A percentile compares a stretch with the other conserved stretches of the same genome.
phyloP scores from a whole-genome alignment of 2,113 vertebrate genomes.

The Leucopsar rothschildi region DNA sequence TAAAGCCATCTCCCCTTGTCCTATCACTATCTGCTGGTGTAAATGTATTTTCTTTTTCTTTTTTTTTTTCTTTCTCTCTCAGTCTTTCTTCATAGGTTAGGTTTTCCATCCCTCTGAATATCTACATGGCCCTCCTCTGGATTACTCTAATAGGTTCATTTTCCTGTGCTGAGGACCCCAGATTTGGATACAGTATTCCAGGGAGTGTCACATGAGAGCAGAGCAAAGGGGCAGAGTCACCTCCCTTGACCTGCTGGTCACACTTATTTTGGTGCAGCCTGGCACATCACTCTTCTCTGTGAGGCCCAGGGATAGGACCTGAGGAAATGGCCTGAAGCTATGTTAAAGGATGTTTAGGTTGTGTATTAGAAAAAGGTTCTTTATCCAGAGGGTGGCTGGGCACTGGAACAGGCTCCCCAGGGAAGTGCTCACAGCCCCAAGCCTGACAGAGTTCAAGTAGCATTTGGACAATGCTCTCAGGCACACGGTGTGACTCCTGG shows the following conservation, averaged over 20 bases:
- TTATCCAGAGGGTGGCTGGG: fast-evolving
- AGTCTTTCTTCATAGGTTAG: not conserved
- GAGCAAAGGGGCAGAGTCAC: not conserved
- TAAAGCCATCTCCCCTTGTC: not conserved
- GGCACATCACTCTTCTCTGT: not conserved
- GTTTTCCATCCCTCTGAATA: not conserved
- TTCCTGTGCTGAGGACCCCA: not conserved
- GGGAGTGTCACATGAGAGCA: not conserved
- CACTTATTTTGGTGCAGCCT: not conserved
- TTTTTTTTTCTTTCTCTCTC: not conserved
- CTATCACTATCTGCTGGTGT: not conserved
- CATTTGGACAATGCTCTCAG: not conserved
- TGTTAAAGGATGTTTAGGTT: not conserved
- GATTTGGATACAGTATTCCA: not conserved
- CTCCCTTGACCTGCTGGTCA: not conserved
- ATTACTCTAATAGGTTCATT: not conserved
- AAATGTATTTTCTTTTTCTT: not conserved
- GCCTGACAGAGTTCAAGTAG: not conserved
- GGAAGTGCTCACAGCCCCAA: not conserved
- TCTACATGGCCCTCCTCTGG: not conserved
- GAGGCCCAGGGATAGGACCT: not conserved
- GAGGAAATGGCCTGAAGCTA: too few species aligned
- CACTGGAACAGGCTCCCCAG: not conserved
- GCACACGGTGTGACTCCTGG: not conserved
- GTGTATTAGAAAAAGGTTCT: not conserved